phyloP scores from a whole-genome alignment of 2,113 vertebrate genomes.

The Poicephalus meyeri region DNA sequence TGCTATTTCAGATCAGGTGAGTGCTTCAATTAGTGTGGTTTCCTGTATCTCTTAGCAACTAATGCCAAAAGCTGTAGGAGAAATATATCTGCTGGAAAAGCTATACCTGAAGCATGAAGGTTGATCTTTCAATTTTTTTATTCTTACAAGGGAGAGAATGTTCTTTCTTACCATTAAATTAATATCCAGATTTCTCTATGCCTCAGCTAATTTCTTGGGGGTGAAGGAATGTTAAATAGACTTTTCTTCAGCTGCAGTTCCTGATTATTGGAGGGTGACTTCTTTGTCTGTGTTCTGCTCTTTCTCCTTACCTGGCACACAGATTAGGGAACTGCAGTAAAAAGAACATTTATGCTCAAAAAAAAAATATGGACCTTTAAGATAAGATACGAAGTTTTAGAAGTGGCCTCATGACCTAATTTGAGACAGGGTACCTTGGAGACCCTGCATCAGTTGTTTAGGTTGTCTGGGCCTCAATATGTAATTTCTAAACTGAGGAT shows the following conservation, averaged over 20 bases:
- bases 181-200: not conserved
- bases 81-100: not conserved
- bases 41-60: not conserved
- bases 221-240: not conserved
- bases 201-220: not conserved
- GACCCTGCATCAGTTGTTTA: not conserved
- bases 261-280: not conserved
- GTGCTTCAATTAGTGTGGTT: not conserved
- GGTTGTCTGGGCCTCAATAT: not conserved
- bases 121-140: not conserved
- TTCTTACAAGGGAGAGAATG: not conserved
- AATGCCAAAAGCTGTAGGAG: not conserved
- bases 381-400: not conserved
- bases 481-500: not conserved
- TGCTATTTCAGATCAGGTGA: not conserved
- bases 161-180: conserved; percentile 13
- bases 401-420: not conserved
- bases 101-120: not conserved
- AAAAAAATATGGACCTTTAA: not conserved
- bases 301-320: not conserved
- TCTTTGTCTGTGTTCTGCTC: not conserved
- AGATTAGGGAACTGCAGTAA: not conserved
- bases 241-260: not conserved
- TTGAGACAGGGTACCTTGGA: not conserved
- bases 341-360: not conserved